Percentiles rank a stretch among this genome's conserved stretches.
Conservation (phyloP, 2,888 invertebrate species). For the Colostygia pectinataria region DNA sequence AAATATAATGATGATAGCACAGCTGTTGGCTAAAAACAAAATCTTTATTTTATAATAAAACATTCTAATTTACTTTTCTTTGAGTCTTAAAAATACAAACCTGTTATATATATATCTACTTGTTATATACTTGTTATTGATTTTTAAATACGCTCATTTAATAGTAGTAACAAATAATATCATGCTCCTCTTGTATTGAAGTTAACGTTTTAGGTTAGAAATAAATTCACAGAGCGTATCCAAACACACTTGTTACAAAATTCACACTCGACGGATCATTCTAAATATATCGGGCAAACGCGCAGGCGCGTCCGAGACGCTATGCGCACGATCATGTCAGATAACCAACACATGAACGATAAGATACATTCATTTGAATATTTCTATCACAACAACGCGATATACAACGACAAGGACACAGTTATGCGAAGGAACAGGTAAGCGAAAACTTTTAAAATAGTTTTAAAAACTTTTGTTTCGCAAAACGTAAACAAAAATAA, state of each 20-base stretch:
- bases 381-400: constrained; percentile 51
- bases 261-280: constrained; percentile 71
- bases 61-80: no score
- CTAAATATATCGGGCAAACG: constrained; percentile 76
- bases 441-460: constrained; percentile 55
- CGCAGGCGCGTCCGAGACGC: constrained; percentile 67
- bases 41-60: no score
- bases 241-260: constrained; percentile 52
- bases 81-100: no score
- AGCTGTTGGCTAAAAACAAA: no score
- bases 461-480: constrained; percentile 48
- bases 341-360: constrained; percentile 66
- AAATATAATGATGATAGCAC: no score
- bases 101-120: no score
- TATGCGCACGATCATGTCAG: constrained; percentile 57
- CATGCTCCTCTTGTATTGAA: no score
- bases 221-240: constrained; percentile 46
- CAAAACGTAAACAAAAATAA: constrained; percentile 47
- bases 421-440: constrained; percentile 74
- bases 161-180: no score
- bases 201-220: constrained; percentile 51
- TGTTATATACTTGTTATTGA: no score
- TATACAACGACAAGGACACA: constrained; percentile 51
- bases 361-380: constrained; percentile 67
- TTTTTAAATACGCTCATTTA: neutral